phyloP scores from a whole-genome alignment of 2,888 invertebrate species.

The Pteria penguin region DNA sequence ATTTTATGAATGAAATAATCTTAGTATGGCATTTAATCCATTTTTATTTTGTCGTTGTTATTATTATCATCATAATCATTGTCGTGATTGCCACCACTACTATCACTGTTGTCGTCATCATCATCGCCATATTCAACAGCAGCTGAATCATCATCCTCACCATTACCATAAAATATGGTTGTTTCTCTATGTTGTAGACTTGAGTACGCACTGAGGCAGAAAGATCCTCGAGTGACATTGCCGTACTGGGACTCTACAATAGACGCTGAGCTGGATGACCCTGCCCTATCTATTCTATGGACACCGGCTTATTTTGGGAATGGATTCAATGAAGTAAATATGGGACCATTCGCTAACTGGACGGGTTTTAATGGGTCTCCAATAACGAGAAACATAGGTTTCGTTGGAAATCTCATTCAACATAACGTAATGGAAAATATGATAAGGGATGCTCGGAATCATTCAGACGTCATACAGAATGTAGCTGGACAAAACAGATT shows the following conservation, averaged over 20 bases:
- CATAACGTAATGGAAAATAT: background rate
- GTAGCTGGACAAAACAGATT: background rate
- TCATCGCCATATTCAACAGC: too few relatives aligned
- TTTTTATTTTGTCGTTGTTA: too few relatives aligned
- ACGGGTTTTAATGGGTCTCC: background rate
- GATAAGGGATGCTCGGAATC: background rate
- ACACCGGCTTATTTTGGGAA: constrained; percentile 18
- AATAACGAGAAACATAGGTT: constrained; percentile 2
- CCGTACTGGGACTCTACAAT: constrained; percentile 16
- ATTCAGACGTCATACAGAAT: background rate
- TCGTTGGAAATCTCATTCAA: background rate
- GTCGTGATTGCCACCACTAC: too few relatives aligned
- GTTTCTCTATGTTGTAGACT: background rate
- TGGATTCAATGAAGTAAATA: constrained; percentile 2
- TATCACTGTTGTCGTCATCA: too few relatives aligned
- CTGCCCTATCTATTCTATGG: constrained; percentile 1
- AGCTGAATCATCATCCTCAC: too few relatives aligned
- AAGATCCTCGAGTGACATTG: background rate
- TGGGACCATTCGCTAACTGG: constrained; percentile 14
- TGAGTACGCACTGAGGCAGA: background rate
- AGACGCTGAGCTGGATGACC: background rate
- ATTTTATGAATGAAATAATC: too few relatives aligned
- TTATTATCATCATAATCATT: too few relatives aligned
- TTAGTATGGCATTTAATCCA: too few relatives aligned
- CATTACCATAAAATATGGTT: too few relatives aligned